Base-by-base conservation (phyloP, 2,113 vertebrate species). In the Madoqua kirkii region DNA sequence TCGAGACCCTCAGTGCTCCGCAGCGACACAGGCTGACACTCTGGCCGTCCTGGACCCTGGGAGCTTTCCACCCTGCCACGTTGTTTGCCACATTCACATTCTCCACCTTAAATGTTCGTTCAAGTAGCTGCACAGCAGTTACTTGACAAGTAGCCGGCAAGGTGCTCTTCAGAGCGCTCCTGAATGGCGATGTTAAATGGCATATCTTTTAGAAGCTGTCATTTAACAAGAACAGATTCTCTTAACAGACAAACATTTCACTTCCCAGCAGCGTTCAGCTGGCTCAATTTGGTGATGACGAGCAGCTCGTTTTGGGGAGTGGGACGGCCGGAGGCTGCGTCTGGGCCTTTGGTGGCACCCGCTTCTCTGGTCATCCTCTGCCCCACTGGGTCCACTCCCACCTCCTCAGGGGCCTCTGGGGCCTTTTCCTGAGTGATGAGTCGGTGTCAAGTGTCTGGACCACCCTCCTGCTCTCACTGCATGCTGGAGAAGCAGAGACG, bases 151-250 rank as follows among this genome's bases (percentile, higher is more conserved):
- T 40, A 43, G 57, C 89, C 87, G 52, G 52, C 43, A 27, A 57
- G 62, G 57, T 91, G 71, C 62, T 95, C 85, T 71, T 83, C 52
- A 86, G 89, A 93, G 64, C 4, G 15, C 82, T 76, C 78, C 67
- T 64, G 91, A 95, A 40, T n/a, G 12, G 50, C 19, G 40, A n/a
- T 92, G 97, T 45, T 27, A 87, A 97, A 95, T 60, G 27, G 12
- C 89, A 83, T 27, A 1, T 71, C 71, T 97, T 91, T 96, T 5
- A 97, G 97, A 71, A 97, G 62, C 76, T 98, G 91, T 98, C 98
- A 97, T 97, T 95, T 93, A 95, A 97, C 82, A 64, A 79, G 95
- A 92, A 81, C 87, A 96, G 85, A 96, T 97, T 97, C 98, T 96
- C 74, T 97, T 14, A 96, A 97, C 64, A 64, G 96, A 97, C 85